phyloP scores from a whole-genome alignment of 2,888 invertebrate genomes.

The Platycheirus rosarum region DNA sequence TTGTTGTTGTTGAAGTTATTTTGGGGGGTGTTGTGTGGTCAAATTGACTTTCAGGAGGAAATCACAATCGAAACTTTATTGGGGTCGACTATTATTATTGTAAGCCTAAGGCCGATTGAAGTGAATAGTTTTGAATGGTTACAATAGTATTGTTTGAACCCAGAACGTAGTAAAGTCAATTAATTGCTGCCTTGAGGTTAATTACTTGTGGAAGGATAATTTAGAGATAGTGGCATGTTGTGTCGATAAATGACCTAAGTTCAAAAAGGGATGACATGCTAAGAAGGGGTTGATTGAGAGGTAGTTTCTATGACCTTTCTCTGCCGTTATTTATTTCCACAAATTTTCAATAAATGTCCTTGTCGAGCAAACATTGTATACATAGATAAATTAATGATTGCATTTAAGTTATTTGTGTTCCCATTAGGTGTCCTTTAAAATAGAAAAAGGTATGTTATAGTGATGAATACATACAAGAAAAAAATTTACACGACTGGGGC shows the following conservation, averaged over 20 bases:
- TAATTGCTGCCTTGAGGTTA: conserved; percentile 69
- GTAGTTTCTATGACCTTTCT: conserved; percentile 12
- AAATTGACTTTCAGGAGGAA: conserved; percentile 54
- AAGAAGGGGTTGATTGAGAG: conserved; percentile 29
- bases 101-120: conserved; percentile 24
- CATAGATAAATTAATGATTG: too few species aligned
- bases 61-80: conserved; percentile 61
- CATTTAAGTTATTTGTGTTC: too few species aligned
- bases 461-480: too few species aligned
- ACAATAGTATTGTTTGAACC: not conserved
- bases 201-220: conserved; percentile 59
- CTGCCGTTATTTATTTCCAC: conserved; percentile 46
- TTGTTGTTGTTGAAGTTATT: conserved; percentile 30
- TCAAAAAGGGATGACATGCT: conserved; percentile 12
- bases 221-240: not conserved
- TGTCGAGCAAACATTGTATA: conserved; percentile 2
- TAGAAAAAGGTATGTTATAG: too few species aligned
- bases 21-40: conserved; percentile 51
- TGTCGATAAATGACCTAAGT: conserved; percentile 44
- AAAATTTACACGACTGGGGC: too few species aligned
- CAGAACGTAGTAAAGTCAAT: conserved; percentile 27
- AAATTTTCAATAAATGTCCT: conserved; percentile 61
- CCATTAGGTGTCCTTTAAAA: too few species aligned
- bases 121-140: conserved; percentile 10
- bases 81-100: conserved; percentile 36